Conservation (phyloP, 2,888 invertebrate species). For the Neoitamus cyanurus region DNA sequence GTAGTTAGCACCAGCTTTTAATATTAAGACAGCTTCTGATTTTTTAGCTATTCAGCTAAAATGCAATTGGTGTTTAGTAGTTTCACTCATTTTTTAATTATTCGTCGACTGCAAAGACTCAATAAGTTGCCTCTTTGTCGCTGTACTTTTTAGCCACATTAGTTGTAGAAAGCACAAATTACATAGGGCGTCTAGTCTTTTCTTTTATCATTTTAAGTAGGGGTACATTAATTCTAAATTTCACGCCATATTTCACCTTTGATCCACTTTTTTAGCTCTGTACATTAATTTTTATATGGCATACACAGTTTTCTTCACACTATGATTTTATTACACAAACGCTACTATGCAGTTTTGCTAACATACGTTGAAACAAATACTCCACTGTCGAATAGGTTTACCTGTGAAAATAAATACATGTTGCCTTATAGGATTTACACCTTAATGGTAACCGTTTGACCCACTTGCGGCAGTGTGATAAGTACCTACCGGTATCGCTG, state of each 20-base stretch:
- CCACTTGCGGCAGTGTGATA: conserved; percentile 83
- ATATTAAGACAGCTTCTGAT: background rate
- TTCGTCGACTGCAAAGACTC: background rate
- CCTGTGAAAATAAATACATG: background rate
- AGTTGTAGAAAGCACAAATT: background rate
- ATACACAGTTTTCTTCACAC: background rate
- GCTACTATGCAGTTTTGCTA: background rate
- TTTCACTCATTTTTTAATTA: background rate
- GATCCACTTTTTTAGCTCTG: background rate
- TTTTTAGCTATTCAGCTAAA: background rate
- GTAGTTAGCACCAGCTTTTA: background rate
- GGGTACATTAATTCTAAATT: background rate
- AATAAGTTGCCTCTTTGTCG: background rate
- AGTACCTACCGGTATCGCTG: conserved; percentile 81
- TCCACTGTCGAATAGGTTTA: background rate
- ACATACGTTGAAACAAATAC: background rate
- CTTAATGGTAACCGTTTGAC: conserved; percentile 88
- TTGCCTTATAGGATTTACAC: conserved; percentile 76
- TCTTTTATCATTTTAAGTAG: background rate
- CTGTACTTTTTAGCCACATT: background rate
- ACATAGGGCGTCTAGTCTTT: background rate
- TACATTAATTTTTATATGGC: conserved; percentile 9
- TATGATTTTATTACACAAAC: background rate
- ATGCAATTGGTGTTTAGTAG: background rate
- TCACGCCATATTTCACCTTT: background rate